Evolutionary conservation across 35 echinoderm and acorn worm species (phyloP).

Genomic region (Holothuria glaberrima): DNA sequence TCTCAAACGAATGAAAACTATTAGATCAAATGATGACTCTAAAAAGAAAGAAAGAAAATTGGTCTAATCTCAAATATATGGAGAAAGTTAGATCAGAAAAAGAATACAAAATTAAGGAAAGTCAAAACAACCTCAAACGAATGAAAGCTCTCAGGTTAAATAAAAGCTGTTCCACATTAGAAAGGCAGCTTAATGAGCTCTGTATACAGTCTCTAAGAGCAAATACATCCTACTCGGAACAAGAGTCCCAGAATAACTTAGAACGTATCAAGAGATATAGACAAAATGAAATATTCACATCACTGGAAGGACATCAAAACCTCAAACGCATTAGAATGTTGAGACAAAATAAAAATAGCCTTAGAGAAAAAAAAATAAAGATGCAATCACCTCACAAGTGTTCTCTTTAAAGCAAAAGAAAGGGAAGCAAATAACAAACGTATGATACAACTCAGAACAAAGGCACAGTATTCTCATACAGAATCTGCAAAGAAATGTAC

Average conservation of each 20-base stretch:
- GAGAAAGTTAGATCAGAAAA: background rate
- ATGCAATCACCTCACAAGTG: background rate
- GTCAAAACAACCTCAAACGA: background rate
- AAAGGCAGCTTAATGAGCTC: background rate
- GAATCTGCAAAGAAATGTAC: background rate
- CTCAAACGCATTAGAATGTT: background rate
- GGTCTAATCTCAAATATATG: background rate
- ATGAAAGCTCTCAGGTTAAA: background rate
- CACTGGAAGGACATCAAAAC: background rate
- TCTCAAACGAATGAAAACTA: background rate
- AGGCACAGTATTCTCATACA: background rate
- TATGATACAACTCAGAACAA: conserved; percentile 41
- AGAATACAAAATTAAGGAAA: background rate
- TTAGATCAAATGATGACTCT: background rate
- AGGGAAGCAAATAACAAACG: background rate
- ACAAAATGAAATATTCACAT: background rate
- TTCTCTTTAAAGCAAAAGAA: background rate
- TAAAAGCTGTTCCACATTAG: background rate
- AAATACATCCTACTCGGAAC: background rate
- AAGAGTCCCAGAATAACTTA: background rate
- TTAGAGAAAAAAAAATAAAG: background rate
- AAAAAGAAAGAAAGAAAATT: conserved; percentile 9
- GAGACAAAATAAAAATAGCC: background rate
- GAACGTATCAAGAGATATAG: background rate
- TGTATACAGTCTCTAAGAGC: background rate